Evolutionary conservation across 2,888 invertebrate species (phyloP).

Genomic region (Ophion ventricosus): DNA sequence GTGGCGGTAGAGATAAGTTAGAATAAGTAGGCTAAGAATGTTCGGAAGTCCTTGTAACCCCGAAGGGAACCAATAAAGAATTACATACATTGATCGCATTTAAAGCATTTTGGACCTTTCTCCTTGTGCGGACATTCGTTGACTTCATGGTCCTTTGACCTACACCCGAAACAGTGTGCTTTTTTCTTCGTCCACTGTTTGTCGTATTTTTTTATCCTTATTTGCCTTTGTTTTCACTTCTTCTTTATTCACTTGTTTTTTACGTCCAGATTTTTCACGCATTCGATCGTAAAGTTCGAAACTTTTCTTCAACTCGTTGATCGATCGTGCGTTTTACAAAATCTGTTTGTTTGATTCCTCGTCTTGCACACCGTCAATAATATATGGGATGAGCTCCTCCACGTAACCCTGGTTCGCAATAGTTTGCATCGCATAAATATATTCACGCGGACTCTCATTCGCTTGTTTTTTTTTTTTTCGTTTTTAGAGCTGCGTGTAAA

Average conservation of each 20-base stretch:
- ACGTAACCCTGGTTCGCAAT: constrained; percentile 60
- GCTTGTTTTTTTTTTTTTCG: constrained; percentile 46
- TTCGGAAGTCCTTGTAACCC: too few species aligned
- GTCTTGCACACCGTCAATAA: constrained; percentile 57
- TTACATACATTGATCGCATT: constrained; percentile 44
- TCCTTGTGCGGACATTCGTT: constrained; percentile 41
- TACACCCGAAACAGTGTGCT: constrained; percentile 4
- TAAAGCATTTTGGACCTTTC: constrained; percentile 54
- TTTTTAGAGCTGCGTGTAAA: constrained; percentile 53
- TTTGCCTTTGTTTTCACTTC: neutral
- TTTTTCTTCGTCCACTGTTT: neutral
- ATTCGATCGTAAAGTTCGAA: constrained; percentile 19
- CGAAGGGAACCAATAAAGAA: too few species aligned
- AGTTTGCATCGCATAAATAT: constrained; percentile 60
- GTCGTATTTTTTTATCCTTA: neutral
- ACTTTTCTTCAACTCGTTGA: constrained; percentile 44
- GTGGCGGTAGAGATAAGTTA: too few species aligned
- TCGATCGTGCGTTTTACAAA: constrained; percentile 49
- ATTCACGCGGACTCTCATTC: constrained; percentile 58
- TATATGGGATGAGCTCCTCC: constrained; percentile 51
- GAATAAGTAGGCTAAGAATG: too few species aligned
- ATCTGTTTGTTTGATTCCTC: constrained; percentile 53
- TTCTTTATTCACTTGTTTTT: neutral
- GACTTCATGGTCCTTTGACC: constrained; percentile 4
- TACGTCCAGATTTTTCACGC: too few species aligned